Percentiles rank a stretch among this genome's conserved stretches.
These are phyloP conservation scores for Mesorhabditis belari DNA, from an alignment of 2,888 invertebrate species.

Conservation along the genomic window DNA sequence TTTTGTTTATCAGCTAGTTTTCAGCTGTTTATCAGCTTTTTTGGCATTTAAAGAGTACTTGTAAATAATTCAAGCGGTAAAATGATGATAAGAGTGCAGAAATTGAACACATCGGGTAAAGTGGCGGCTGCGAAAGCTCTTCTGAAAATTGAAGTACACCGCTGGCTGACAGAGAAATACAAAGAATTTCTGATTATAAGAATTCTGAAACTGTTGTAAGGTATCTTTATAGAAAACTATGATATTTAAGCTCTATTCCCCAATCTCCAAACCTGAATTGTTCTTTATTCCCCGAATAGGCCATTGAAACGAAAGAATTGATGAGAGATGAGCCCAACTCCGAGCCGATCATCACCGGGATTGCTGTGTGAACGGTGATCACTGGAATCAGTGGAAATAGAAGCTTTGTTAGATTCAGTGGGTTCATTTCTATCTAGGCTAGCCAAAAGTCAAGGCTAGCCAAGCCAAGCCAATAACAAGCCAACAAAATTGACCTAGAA, in stretches of 20 bases:
- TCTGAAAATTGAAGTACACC: conserved; percentile 8
- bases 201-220: no score
- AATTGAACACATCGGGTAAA: conserved; percentile 62
- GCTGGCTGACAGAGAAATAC: not conserved
- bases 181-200: no score
- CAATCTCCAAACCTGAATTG: conserved; percentile 6
- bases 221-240: no score
- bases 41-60: conserved; percentile 37
- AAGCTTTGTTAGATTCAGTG: no score
- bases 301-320: conserved; percentile 59
- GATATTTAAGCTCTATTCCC: no score
- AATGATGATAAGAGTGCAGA: conserved; percentile 58
- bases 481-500: no score
- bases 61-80: conserved; percentile 58
- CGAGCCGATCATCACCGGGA: conserved; percentile 61
- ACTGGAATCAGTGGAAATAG: conserved; percentile 41
- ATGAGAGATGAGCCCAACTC: conserved; percentile 62
- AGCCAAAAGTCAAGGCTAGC: no score
- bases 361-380: conserved; percentile 55
- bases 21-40: not conserved
- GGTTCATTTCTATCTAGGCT: no score
- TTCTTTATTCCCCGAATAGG: conserved; percentile 53
- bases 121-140: conserved; percentile 61
- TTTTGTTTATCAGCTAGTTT: not conserved
- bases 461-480: no score